phyloP scores from a whole-genome alignment of 2,113 vertebrate species.

The Pteruthius melanotis region DNA sequence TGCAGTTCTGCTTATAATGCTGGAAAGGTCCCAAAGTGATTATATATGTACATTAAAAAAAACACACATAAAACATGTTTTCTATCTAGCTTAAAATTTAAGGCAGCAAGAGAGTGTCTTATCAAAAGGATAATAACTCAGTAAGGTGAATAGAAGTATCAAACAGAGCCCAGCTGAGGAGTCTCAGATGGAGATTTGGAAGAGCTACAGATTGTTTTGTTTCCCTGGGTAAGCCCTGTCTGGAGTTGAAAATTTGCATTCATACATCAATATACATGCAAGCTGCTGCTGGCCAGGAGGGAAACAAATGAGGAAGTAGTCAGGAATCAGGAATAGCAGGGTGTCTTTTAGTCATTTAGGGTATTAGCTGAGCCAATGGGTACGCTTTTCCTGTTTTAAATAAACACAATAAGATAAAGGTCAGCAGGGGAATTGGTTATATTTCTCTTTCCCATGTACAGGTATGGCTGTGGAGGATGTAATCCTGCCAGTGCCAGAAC shows the following conservation, averaged over 20 bases:
- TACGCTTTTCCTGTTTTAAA: conserved; percentile 53
- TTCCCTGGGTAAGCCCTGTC: background rate
- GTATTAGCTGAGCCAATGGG: conserved; percentile 13
- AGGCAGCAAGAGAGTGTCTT: background rate
- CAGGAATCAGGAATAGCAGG: conserved; percentile 29
- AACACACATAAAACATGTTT: background rate
- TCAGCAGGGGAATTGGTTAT: conserved; percentile 49
- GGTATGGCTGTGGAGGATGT: background rate
- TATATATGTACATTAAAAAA: background rate
- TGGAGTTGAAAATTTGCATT: background rate
- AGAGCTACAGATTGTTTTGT: background rate
- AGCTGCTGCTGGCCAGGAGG: background rate
- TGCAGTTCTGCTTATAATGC: background rate
- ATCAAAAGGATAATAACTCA: background rate
- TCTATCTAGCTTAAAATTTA: background rate
- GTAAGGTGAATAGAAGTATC: background rate
- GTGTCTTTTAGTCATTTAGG: conserved; percentile 45
- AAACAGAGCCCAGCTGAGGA: background rate
- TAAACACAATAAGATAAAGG: conserved; percentile 53
- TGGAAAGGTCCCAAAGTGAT: background rate
- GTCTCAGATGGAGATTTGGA: background rate
- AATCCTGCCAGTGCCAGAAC: background rate
- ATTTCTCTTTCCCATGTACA: conserved; percentile 47
- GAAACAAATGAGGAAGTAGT: conserved; percentile 49
- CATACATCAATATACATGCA: background rate